These are phyloP conservation scores for Megalopta genalis DNA, from an alignment of 1,140 invertebrate species.

Conservation along the genomic window DNA sequence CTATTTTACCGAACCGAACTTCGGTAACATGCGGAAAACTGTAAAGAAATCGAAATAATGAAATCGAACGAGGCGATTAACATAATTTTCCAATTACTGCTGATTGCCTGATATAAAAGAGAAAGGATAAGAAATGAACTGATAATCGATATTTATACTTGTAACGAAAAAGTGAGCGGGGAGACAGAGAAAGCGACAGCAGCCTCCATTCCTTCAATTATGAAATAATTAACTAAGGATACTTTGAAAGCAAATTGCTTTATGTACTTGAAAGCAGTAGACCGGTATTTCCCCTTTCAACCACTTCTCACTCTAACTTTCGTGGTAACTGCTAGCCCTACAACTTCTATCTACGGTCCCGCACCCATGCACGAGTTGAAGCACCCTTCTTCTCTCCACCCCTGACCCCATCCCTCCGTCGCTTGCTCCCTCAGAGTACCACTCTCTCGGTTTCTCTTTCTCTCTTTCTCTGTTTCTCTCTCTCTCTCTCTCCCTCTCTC, in stretches of 20 bases:
- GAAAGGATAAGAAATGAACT: not conserved
- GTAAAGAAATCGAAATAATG: too few relatives aligned
- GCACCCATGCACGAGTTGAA: slow-evolving; percentile 28
- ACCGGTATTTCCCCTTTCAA: slow-evolving; percentile 39
- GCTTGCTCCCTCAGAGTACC: not conserved
- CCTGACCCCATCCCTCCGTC: too few relatives aligned
- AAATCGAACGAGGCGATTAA: too few relatives aligned
- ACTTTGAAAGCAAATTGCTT: slow-evolving; percentile 49
- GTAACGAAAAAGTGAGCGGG: not conserved
- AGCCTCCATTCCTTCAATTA: slow-evolving; percentile 57
- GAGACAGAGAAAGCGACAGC: not conserved
- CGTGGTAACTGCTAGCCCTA: slow-evolving; percentile 26
- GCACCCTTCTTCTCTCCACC: slow-evolving; percentile 23
- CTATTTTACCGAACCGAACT: too few relatives aligned
- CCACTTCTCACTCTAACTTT: slow-evolving; percentile 26
- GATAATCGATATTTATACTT: slow-evolving; percentile 8
- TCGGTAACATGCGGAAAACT: too few relatives aligned
- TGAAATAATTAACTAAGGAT: slow-evolving; percentile 57
- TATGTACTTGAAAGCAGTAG: slow-evolving; percentile 37
- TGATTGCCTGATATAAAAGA: not conserved
- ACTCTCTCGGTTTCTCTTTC: not conserved
- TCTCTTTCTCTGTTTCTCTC: not conserved
- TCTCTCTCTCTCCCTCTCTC: not conserved
- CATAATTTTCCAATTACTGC: too few relatives aligned
- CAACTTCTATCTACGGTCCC: slow-evolving; percentile 34